phyloP scores from a whole-genome alignment of 2,113 vertebrate species.

The Alouatta palliata region DNA sequence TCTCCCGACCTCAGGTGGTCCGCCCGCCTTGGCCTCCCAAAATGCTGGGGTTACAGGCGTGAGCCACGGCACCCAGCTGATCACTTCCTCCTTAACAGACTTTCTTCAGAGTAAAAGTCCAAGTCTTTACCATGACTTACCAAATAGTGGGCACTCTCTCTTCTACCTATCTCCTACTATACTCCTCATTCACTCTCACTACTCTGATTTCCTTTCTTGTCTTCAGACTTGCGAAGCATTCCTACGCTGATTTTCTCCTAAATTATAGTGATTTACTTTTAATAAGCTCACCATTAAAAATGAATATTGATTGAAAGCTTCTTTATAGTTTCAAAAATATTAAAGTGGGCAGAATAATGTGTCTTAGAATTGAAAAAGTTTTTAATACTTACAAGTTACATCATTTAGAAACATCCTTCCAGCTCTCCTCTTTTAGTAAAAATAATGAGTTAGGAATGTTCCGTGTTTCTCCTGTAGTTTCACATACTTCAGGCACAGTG shows the following conservation, averaged over 20 bases:
- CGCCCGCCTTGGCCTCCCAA: no score
- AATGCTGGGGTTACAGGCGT: no score
- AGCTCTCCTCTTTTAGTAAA: slow-evolving; percentile 22
- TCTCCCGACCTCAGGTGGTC: no score
- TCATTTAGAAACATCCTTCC: not conserved
- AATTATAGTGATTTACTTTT: not conserved
- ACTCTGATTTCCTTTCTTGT: not conserved
- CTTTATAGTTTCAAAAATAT: slow-evolving; percentile 35
- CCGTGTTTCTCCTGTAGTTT: not conserved
- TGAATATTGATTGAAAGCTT: slow-evolving; percentile 37
- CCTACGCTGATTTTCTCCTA: not conserved
- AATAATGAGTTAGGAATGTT: not conserved
- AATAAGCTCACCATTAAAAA: not conserved
- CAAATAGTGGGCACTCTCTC: not conserved
- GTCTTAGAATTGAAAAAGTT: slow-evolving; percentile 23
- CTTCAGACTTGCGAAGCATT: not conserved
- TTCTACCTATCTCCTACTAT: not conserved
- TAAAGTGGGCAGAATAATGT: not conserved
- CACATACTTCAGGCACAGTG: not conserved
- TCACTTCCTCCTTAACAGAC: not conserved
- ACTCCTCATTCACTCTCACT: not conserved
- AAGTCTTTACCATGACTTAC: not conserved
- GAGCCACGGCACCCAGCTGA: not conserved
- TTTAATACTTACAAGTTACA: not conserved
- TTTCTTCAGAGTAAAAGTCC: not conserved